phyloP scores from a whole-genome alignment of 2,797 vertebrate species.

The Phataginus tricuspis region DNA sequence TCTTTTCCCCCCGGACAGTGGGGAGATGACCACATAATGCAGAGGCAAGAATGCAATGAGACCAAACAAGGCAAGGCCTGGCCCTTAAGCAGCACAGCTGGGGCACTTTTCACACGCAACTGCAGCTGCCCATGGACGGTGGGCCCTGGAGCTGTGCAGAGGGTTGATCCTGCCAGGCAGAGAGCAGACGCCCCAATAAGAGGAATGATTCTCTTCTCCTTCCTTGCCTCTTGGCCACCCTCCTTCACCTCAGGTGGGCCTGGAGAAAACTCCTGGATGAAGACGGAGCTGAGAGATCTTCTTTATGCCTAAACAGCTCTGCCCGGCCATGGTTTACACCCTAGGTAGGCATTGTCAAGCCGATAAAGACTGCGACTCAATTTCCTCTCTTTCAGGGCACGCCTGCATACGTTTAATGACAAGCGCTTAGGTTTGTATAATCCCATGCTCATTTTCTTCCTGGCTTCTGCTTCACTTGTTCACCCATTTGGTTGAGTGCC shows the following conservation, averaged over 20 bases:
- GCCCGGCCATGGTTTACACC: background rate
- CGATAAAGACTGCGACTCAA: background rate
- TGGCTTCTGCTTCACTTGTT: background rate
- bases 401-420: background rate
- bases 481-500: background rate
- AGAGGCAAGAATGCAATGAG: background rate
- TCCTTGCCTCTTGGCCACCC: background rate
- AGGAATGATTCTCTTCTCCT: background rate
- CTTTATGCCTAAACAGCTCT: background rate
- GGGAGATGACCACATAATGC: background rate
- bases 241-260: background rate
- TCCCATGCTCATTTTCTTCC: background rate
- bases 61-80: background rate
- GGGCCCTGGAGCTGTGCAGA: background rate
- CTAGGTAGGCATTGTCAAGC: too few species aligned
- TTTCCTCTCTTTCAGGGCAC: background rate
- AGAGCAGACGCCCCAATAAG: background rate
- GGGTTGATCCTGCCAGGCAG: background rate
- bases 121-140: background rate
- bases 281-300: background rate
- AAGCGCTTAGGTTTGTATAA: background rate
- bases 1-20: background rate
- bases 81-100: background rate
- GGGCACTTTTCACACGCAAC: background rate
- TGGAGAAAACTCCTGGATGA: background rate